Conservation (phyloP, 2,113 vertebrate genomes). For the Raphicerus campestris region DNA sequence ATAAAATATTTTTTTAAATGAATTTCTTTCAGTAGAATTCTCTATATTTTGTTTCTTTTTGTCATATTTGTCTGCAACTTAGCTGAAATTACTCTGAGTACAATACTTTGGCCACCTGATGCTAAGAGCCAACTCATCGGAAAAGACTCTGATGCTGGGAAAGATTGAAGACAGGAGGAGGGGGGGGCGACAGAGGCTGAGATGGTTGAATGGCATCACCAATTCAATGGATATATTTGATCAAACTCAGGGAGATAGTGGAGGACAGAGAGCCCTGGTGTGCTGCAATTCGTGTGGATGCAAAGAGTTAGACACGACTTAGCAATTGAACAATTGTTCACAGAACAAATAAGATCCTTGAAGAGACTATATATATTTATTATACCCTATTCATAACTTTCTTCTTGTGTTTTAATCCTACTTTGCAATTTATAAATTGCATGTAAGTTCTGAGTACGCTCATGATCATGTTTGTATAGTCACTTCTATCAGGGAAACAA, state of each 20-base stretch:
- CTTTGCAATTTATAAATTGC: not conserved
- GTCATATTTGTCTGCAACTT: conserved; percentile 31
- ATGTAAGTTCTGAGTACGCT: not conserved
- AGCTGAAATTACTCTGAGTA: conserved; percentile 2
- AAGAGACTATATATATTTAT: not conserved
- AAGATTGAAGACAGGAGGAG: not conserved
- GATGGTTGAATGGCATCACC: not conserved
- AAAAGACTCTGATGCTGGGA: not conserved
- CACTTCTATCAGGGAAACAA: not conserved
- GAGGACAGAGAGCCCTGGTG: not conserved
- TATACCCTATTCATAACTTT: not conserved
- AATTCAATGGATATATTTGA: not conserved
- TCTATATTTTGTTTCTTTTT: conserved; percentile 28
- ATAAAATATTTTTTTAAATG: conserved; percentile 19
- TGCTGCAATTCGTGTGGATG: not conserved
- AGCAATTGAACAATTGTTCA: not conserved
- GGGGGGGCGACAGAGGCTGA: not conserved
- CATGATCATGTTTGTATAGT: not conserved
- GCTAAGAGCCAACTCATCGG: not conserved
- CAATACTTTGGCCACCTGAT: not conserved
- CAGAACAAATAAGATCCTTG: not conserved
- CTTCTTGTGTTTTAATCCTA: conserved; percentile 20
- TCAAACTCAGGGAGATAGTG: not conserved
- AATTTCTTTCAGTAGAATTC: conserved; percentile 29
- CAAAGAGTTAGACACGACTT: not conserved